phyloP scores from a whole-genome alignment of 2,113 vertebrate genomes.

The Diadophis punctatus region DNA sequence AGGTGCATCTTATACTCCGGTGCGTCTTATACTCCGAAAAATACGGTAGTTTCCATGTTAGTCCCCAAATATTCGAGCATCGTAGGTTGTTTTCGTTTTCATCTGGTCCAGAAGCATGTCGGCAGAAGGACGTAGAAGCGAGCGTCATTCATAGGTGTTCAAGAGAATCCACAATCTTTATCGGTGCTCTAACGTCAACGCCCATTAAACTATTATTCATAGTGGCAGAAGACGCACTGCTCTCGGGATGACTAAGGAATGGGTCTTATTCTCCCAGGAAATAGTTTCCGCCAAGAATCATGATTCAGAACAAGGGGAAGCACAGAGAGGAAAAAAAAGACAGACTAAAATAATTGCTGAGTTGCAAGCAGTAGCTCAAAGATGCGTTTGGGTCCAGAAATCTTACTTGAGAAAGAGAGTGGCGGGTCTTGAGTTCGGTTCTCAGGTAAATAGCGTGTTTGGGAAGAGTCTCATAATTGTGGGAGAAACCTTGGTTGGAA shows the following conservation, averaged over 20 bases:
- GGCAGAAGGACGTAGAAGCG: background rate
- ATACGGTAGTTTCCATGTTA: no score
- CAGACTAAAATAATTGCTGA: background rate
- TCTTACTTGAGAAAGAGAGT: background rate
- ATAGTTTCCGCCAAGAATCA: background rate
- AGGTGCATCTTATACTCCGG: no score
- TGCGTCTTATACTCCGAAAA: no score
- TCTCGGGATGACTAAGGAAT: background rate
- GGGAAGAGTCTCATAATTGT: background rate
- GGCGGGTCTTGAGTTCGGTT: background rate
- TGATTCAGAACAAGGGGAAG: background rate
- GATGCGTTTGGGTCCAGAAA: background rate
- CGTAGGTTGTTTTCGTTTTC: background rate
- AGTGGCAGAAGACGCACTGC: background rate
- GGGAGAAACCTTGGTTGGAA: background rate
- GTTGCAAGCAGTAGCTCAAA: background rate
- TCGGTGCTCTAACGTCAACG: background rate
- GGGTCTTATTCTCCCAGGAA: background rate
- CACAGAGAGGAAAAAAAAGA: no score
- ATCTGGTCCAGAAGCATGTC: accelerated
- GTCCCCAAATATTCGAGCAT: background rate
- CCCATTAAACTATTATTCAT: background rate
- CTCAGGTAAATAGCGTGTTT: background rate
- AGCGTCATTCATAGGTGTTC: background rate
- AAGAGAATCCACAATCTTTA: accelerated